These are phyloP conservation scores for Lanius ludovicianus DNA, from an alignment of 2,113 vertebrate genomes.

Conservation along the genomic window DNA sequence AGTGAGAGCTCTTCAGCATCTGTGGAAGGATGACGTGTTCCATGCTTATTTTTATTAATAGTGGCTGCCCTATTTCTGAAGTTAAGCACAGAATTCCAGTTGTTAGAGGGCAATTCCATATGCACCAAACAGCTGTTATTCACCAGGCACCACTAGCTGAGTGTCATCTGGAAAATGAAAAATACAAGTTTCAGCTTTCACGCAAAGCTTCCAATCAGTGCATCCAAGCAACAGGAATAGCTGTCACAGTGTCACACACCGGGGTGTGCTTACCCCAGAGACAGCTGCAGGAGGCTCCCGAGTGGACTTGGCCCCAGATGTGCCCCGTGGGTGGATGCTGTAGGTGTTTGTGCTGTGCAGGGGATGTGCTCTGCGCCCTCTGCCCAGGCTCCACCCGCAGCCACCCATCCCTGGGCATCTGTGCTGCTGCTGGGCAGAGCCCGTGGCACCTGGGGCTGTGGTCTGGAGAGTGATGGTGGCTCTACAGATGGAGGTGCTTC, in stretches of 20 bases:
- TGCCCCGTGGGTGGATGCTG: fast-evolving
- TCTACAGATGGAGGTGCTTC: fast-evolving
- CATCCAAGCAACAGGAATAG: fast-evolving
- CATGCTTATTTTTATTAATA: fast-evolving
- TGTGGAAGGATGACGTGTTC: not conserved
- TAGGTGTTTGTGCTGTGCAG: fast-evolving
- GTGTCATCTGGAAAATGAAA: not conserved
- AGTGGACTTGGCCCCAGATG: fast-evolving
- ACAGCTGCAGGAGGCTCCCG: fast-evolving
- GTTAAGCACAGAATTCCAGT: not conserved
- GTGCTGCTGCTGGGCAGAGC: not conserved
- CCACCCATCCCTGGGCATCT: fast-evolving
- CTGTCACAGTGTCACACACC: fast-evolving
- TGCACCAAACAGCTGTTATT: fast-evolving
- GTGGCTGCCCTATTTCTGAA: not conserved
- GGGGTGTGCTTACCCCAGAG: fast-evolving
- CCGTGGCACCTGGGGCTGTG: fast-evolving
- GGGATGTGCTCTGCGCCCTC: fast-evolving
- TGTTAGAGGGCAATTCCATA: fast-evolving
- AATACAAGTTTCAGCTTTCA: not conserved
- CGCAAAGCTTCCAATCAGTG: fast-evolving
- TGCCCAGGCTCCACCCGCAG: fast-evolving
- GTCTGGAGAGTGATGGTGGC: fast-evolving
- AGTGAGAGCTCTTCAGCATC: fast-evolving
- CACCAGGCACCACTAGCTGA: fast-evolving